Conservation (phyloP, 2,113 vertebrate species). For the Cephalophus harveyi region DNA sequence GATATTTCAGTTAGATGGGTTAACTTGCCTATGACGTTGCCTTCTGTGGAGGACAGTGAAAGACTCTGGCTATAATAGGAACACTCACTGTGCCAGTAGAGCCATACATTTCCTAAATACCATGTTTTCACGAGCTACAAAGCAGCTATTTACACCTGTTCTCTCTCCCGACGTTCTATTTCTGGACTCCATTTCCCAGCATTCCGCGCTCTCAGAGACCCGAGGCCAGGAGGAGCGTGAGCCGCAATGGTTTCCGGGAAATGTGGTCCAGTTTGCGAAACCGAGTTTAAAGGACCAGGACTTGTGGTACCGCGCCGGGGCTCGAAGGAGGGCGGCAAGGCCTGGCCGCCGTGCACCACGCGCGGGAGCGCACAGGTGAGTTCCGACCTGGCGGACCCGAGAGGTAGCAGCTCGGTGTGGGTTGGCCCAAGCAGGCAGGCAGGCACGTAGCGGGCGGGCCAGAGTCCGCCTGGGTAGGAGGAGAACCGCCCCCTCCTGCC, state of each 20-base stretch:
- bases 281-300: neutral
- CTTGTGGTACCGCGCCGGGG: neutral
- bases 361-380: neutral
- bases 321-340: neutral
- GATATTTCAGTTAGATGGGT: neutral
- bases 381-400: accelerated
- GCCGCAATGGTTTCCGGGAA: neutral
- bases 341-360: accelerated
- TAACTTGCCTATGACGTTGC: neutral
- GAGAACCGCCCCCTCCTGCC: neutral
- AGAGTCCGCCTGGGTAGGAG: neutral
- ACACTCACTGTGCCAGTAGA: neutral
- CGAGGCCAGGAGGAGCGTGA: accelerated
- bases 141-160: neutral
- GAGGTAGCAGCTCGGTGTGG: neutral
- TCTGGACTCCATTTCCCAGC: conserved; percentile 46
- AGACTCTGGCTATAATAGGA: neutral
- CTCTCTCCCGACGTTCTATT: accelerated
- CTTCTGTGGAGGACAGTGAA: neutral
- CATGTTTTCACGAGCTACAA: neutral
- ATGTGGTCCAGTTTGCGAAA: neutral
- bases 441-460: neutral
- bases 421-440: neutral
- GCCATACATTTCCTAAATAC: neutral
- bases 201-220: neutral